phyloP scores from a whole-genome alignment of 1,140 invertebrate species.

The Hylyphantes graminicola region DNA sequence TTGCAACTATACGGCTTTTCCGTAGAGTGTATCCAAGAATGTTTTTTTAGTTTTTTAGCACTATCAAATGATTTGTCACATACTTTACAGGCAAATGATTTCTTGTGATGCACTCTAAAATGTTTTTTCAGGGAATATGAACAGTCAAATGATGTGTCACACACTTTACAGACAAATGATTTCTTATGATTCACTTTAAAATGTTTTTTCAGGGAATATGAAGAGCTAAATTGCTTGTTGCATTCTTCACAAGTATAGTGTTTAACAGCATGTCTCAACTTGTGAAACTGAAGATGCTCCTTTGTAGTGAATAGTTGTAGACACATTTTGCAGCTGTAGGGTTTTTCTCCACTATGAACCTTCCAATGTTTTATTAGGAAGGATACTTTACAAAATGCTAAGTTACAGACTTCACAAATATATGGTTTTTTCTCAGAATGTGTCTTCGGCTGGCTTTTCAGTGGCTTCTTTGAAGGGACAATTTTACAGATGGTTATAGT shows the following conservation, averaged over 20 bases:
- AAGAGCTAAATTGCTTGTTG: background rate
- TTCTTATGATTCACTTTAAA: background rate
- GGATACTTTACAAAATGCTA: slow-evolving; percentile 62
- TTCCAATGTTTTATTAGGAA: slow-evolving; percentile 62
- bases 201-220: background rate
- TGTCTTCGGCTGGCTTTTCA: background rate
- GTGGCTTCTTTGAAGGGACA: too few relatives aligned
- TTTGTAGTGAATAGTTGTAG: too few relatives aligned
- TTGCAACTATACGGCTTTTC: background rate
- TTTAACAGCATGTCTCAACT: too few relatives aligned
- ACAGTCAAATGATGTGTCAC: background rate
- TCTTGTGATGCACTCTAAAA: background rate
- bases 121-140: background rate
- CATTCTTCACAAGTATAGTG: background rate
- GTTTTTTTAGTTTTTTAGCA: too few relatives aligned
- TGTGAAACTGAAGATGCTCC: too few relatives aligned
- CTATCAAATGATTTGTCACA: too few relatives aligned
- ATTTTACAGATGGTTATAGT: too few relatives aligned
- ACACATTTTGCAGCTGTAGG: too few relatives aligned
- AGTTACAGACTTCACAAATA: slow-evolving; percentile 61
- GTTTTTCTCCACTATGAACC: slow-evolving; percentile 47
- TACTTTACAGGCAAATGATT: too few relatives aligned
- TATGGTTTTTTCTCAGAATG: slow-evolving; percentile 57
- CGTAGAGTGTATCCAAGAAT: too few relatives aligned
- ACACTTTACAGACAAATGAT: background rate